phyloP scores from a whole-genome alignment of 2,888 invertebrate genomes.

The Hetaerina titia region DNA sequence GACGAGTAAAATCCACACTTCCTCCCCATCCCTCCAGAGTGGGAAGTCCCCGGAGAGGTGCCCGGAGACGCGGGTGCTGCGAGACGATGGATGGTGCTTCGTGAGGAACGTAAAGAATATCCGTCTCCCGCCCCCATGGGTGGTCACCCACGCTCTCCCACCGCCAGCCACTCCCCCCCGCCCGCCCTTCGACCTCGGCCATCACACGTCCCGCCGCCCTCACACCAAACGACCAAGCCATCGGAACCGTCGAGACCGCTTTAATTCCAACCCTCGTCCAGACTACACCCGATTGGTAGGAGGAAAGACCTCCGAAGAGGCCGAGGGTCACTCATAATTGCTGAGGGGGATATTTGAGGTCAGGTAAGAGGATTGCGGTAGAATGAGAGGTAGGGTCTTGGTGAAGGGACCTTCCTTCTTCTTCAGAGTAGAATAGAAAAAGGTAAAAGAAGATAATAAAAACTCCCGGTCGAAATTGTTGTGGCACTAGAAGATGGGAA shows the following conservation, averaged over 20 bases:
- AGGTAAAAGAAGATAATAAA: slow-evolving; percentile 26
- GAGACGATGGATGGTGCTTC: neutral
- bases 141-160: slow-evolving; percentile 34
- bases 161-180: neutral
- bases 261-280: slow-evolving; percentile 14
- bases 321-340: slow-evolving; percentile 54
- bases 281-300: slow-evolving; percentile 41
- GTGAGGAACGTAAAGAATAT: neutral
- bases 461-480: slow-evolving; percentile 15
- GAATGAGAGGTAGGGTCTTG: neutral
- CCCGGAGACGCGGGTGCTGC: too few species aligned
- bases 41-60: neutral
- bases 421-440: neutral
- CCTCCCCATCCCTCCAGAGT: too few species aligned
- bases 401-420: neutral
- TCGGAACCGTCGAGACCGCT: neutral
- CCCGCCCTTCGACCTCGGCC: neutral
- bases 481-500: neutral
- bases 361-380: slow-evolving; percentile 14
- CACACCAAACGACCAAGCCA: neutral
- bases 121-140: neutral
- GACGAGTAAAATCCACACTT: neutral
- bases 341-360: slow-evolving; percentile 39
- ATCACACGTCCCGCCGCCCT: neutral
- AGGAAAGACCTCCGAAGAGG: slow-evolving; percentile 48